These are phyloP conservation scores for Carlito syrichta DNA, from an alignment of 2,113 vertebrate species.

Conservation along the genomic window DNA sequence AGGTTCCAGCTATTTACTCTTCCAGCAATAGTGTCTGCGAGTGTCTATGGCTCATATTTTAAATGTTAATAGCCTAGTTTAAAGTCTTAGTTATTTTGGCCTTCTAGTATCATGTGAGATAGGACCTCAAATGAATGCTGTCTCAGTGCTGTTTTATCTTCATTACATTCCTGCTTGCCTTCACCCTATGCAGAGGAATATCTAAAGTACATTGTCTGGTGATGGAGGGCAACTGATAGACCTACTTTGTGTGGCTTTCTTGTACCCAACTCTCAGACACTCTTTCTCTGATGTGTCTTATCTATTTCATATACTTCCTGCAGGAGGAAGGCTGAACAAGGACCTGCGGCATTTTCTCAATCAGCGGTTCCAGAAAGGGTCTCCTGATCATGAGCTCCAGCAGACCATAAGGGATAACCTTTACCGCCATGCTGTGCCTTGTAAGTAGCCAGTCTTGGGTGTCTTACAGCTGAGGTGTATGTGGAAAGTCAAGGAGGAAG, in stretches of 20 bases:
- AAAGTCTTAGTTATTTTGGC: not conserved
- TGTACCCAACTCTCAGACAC: not conserved
- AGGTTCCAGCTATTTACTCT: not conserved
- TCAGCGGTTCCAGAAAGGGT: conserved; percentile 97
- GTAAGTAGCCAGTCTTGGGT: conserved; percentile 85
- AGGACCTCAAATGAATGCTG: not conserved
- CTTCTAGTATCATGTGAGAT: not conserved
- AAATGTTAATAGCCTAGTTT: not conserved
- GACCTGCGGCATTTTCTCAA: conserved; percentile 96
- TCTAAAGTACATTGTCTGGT: not conserved
- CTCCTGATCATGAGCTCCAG: conserved; percentile 94
- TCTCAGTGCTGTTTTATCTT: not conserved
- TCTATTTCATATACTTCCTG: conserved; percentile 70
- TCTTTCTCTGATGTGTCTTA: conserved; percentile 32
- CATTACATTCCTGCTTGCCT: not conserved
- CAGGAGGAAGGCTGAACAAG: conserved; percentile 96
- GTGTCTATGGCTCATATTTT: not conserved
- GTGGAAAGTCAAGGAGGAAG: not conserved
- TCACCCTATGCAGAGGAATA: not conserved
- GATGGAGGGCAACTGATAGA: not conserved
- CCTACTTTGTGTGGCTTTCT: not conserved
- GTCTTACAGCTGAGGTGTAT: not conserved
- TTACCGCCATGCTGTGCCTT: conserved; percentile 99
- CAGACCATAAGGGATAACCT: conserved; percentile 98
- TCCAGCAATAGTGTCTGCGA: not conserved